phyloP scores from a whole-genome alignment of 1,140 invertebrate species.

The Hycleus phaleratus region DNA sequence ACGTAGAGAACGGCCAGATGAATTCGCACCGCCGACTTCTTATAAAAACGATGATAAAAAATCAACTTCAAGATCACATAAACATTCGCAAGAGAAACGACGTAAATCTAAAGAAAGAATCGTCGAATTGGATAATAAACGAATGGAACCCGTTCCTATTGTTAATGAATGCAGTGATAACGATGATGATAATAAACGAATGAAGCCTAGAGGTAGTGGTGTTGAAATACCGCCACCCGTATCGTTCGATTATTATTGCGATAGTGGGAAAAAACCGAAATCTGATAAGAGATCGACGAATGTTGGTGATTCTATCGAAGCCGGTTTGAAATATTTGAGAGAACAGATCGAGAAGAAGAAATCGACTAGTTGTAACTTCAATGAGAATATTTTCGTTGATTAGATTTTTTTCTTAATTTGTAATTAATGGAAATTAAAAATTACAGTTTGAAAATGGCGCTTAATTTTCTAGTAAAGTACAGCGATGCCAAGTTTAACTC shows the following conservation, averaged over 20 bases:
- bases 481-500: too few relatives aligned
- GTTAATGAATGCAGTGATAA: conserved; percentile 42
- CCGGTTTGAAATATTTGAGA: conserved; percentile 60
- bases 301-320: conserved; percentile 55
- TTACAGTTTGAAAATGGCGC: too few relatives aligned
- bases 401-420: too few relatives aligned
- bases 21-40: conserved; percentile 56
- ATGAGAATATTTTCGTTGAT: too few relatives aligned
- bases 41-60: conserved; percentile 39
- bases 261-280: conserved; percentile 40
- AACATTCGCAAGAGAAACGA: conserved; percentile 16
- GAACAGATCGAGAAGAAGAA: conserved; percentile 49
- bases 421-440: too few relatives aligned
- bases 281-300: conserved; percentile 37
- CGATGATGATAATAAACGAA: conserved; percentile 21
- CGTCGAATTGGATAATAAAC: conserved; percentile 7
- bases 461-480: too few relatives aligned
- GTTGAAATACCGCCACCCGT: conserved; percentile 56
- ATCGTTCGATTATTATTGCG: conserved; percentile 55
- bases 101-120: conserved; percentile 36
- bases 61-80: conserved; percentile 5
- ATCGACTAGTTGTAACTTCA: neutral
- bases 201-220: conserved; percentile 33
- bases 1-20: conserved; percentile 53
- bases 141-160: conserved; percentile 40